Evolutionary conservation across 2,797 vertebrate species (phyloP).

Genomic region (Sus cebifrons): DNA sequence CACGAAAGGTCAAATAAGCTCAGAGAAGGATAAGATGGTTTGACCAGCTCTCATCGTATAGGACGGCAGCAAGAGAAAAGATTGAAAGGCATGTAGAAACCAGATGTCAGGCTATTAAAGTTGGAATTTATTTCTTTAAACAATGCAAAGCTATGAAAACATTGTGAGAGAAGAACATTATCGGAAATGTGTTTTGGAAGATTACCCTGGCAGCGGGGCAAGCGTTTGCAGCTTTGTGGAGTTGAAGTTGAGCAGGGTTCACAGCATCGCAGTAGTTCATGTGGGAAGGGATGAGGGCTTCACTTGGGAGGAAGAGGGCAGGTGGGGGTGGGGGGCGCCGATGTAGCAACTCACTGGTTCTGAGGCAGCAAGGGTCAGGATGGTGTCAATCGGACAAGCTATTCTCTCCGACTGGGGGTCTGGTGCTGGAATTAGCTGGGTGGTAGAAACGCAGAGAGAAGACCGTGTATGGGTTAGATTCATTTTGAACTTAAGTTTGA

Average conservation of each 20-base stretch:
- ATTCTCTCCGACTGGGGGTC: background rate
- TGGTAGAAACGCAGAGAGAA: background rate
- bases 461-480: background rate
- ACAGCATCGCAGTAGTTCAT: background rate
- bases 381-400: background rate
- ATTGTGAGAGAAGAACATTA: constrained; percentile 31
- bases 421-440: background rate
- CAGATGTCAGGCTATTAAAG: background rate
- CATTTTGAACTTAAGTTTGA: constrained; percentile 7
- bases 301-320: background rate
- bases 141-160: constrained; percentile 13
- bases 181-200: constrained; percentile 60
- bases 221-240: constrained; percentile 7
- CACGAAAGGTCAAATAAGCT: background rate
- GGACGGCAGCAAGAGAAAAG: background rate
- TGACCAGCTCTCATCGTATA: background rate
- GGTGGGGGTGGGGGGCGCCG: background rate
- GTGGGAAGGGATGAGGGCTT: background rate
- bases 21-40: background rate
- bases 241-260: background rate
- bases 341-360: background rate
- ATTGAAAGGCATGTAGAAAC: background rate
- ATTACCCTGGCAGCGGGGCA: background rate
- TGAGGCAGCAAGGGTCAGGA: background rate
- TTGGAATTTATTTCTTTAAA: constrained; percentile 36